phyloP scores from a whole-genome alignment of 1,140 invertebrate species.

The Plodia interpunctella region DNA sequence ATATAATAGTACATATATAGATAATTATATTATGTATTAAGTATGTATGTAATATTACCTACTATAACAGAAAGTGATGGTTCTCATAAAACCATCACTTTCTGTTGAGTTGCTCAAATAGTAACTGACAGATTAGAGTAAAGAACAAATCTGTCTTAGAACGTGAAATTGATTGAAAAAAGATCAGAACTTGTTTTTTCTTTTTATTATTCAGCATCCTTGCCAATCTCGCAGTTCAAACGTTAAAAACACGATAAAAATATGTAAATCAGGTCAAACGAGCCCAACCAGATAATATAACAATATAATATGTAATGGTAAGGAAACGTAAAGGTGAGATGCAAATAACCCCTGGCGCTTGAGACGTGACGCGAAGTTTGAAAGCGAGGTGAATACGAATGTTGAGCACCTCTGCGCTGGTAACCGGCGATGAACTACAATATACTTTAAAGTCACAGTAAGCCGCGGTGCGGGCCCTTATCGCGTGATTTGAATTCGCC shows the following conservation, averaged over 20 bases:
- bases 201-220: background rate
- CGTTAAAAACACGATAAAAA: background rate
- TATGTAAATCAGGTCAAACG: constrained; percentile 10
- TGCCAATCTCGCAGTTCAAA: background rate
- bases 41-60: too few species aligned
- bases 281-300: constrained; percentile 30
- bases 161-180: too few species aligned
- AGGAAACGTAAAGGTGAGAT: constrained; percentile 41
- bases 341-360: constrained; percentile 45
- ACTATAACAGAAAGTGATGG: too few species aligned
- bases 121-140: too few species aligned
- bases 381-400: constrained; percentile 39
- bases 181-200: background rate
- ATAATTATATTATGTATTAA: too few species aligned
- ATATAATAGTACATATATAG: too few species aligned
- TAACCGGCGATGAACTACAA: constrained; percentile 35
- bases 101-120: too few species aligned
- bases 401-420: constrained; percentile 31
- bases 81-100: too few species aligned
- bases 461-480: constrained; percentile 47
- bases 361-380: constrained; percentile 43
- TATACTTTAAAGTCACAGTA: constrained; percentile 48
- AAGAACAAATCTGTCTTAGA: too few species aligned
- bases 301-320: constrained; percentile 39
- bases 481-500: constrained; percentile 49